Base-by-base conservation (phyloP, 2,888 invertebrate genomes). In the Pheosia tremula region DNA sequence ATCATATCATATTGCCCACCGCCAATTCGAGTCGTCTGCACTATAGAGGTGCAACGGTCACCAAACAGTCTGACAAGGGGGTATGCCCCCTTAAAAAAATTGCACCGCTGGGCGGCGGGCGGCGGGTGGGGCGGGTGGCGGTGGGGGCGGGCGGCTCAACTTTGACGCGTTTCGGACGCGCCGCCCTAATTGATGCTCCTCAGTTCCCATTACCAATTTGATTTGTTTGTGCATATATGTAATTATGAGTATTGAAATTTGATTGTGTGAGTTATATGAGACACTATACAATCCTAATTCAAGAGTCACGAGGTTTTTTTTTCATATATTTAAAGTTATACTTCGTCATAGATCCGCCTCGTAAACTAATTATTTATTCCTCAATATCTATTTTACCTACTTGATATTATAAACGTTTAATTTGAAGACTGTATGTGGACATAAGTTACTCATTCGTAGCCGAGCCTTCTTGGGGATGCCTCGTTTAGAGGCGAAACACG, bases 41-140 rank as follows among this genome's bases (percentile, higher is more conserved):
- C 67, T 77, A 81, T 60, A 85, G 80, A 83, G 86, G 84, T 91
- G 91, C 92, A 90, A 88, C 83, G 90, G 91, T 90, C 93, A 92
- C 91, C 91, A 88, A 86, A 88, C 89, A 84, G 89, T 84, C 87
- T 85, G 86, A 76, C 73, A 58, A 66, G 79, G 81, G 83, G 88
- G 81, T 77, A 69, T 62, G 73, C 73, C 82, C 85, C 86, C 86
- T 85, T 78, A 81, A 89, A 92, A 91, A 92, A 91, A 87, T 87
- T 88, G 89, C 87, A 86, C 83, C 84, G 77, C 74, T 72, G 77
- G 77, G 76, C 69, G 66, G 67, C 38, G 62, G 62, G 67, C 6
- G 56, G 41, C 45, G 24, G 36, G 24, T 9, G 43, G 41, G 24
- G 24, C 24, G 53, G 24, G 71, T 68, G 66, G 64, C 58, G 60